These are phyloP conservation scores for Hydractinia symbiolongicarpus DNA, from an alignment of 30 jellyfish, hydroid and myxozoan genomes.

Conservation along the genomic window DNA sequence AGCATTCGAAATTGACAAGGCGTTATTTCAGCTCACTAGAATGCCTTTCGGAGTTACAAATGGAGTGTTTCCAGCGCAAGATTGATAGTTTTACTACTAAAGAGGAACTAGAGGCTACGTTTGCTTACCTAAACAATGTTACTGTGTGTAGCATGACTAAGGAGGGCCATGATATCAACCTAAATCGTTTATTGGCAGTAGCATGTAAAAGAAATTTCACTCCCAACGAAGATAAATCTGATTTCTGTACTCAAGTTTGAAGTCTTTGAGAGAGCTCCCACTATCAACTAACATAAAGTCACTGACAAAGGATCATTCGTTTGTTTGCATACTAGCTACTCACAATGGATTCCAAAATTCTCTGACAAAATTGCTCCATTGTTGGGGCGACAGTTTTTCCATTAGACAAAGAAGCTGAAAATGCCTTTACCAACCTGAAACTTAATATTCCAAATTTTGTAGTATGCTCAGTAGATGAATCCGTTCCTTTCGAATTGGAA, in stretches of 20 bases:
- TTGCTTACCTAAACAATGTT: conserved; percentile 33
- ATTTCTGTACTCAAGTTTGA: conserved; percentile 41
- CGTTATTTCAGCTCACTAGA: conserved; percentile 42
- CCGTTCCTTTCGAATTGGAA: conserved; percentile 43
- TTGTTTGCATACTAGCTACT: conserved; percentile 61
- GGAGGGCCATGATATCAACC: conserved; percentile 52
- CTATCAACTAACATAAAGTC: conserved; percentile 37
- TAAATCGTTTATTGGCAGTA: conserved; percentile 39
- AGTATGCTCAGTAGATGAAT: conserved; percentile 35
- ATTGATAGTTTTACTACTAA: conserved; percentile 31
- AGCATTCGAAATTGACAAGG: conserved; percentile 40
- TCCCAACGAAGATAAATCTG: conserved; percentile 45
- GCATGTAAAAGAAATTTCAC: conserved; percentile 38
- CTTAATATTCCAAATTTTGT: conserved; percentile 7
- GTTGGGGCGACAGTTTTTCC: conserved; percentile 37
- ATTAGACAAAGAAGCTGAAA: conserved; percentile 18
- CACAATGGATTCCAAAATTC: conserved; percentile 47
- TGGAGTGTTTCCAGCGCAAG: conserved; percentile 55
- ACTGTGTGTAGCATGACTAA: conserved; percentile 54
- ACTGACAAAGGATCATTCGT: conserved; percentile 41
- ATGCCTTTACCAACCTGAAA: conserved; percentile 44
- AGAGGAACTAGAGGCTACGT: conserved; percentile 33
- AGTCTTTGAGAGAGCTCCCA: conserved; percentile 58
- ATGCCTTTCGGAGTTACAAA: conserved; percentile 64
- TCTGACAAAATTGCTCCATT: conserved; percentile 53